phyloP scores from a whole-genome alignment of 2,113 vertebrate species.

The Semnopithecus entellus region DNA sequence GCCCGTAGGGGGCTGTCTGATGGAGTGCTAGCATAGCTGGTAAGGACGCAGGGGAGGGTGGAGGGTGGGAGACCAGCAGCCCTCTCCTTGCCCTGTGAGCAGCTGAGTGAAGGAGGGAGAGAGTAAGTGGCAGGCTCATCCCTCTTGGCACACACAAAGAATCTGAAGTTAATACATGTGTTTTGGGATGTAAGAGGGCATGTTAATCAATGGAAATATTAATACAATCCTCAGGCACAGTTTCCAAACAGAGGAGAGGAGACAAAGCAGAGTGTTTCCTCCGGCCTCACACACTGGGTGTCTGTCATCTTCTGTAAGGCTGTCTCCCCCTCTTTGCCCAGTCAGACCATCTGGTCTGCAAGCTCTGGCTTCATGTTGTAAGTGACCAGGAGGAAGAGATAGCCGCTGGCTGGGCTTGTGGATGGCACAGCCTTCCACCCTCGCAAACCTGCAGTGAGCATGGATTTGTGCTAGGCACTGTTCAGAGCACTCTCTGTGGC shows the following conservation, averaged over 20 bases:
- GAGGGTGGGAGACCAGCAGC: neutral
- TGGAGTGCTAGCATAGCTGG: accelerated
- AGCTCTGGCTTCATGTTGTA: neutral
- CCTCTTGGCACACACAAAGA: neutral
- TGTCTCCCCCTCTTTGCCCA: neutral
- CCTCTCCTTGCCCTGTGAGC: neutral
- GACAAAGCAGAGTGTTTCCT: too few species aligned
- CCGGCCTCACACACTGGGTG: neutral
- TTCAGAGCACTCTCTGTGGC: neutral
- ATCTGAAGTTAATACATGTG: neutral
- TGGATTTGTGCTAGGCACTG: accelerated
- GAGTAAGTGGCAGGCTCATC: accelerated
- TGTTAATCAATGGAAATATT: too few species aligned
- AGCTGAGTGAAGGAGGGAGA: neutral
- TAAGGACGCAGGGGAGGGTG: neutral
- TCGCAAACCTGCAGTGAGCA: accelerated
- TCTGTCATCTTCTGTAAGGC: neutral
- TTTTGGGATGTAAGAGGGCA: neutral
- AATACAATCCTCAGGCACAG: accelerated
- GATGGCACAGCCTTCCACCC: neutral
- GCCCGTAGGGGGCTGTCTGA: neutral
- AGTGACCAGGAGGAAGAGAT: neutral
- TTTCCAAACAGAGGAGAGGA: too few species aligned
- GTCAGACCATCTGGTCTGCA: neutral
- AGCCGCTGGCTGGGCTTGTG: neutral